Conservation (phyloP, 92 coral and sea anemone species). For the Zoanthus gigantus region DNA sequence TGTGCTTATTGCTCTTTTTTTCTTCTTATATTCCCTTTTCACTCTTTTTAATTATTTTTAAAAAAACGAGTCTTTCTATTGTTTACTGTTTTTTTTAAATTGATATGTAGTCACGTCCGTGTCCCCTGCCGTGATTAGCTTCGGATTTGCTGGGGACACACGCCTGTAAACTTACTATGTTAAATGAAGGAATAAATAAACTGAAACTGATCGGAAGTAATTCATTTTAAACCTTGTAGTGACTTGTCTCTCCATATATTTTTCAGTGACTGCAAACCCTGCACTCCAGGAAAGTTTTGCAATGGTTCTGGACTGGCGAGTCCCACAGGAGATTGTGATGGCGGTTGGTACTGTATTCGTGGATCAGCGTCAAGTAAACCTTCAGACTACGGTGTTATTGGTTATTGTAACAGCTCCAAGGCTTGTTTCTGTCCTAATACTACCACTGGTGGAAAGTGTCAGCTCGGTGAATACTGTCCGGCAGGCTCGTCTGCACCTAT, state of each 20-base stretch:
- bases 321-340: conserved; percentile 85
- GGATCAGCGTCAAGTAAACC: conserved; percentile 91
- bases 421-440: conserved; percentile 92
- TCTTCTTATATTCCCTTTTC: too few species aligned
- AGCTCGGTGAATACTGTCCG: conserved; percentile 94
- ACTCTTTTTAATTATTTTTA: too few species aligned
- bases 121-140: too few species aligned
- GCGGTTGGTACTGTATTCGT: conserved; percentile 92
- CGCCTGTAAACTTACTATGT: too few species aligned
- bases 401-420: conserved; percentile 77
- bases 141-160: too few species aligned
- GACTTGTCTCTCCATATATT: not conserved
- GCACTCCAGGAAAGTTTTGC: conserved; percentile 89
- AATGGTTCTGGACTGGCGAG: conserved; percentile 80
- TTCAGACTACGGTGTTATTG: conserved; percentile 74
- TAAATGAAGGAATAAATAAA: too few species aligned
- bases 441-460: conserved; percentile 95
- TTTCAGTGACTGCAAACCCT: conserved; percentile 89
- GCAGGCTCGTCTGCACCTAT: conserved; percentile 86
- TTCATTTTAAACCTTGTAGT: too few species aligned
- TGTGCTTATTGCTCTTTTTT: too few species aligned
- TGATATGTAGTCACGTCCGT: too few species aligned
- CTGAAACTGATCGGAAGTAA: too few species aligned
- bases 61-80: too few species aligned
- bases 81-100: too few species aligned